Percentiles rank a stretch among this genome's conserved stretches.
Conservation (phyloP, 1,140 invertebrate species). For the Monomorium pharaonis region DNA sequence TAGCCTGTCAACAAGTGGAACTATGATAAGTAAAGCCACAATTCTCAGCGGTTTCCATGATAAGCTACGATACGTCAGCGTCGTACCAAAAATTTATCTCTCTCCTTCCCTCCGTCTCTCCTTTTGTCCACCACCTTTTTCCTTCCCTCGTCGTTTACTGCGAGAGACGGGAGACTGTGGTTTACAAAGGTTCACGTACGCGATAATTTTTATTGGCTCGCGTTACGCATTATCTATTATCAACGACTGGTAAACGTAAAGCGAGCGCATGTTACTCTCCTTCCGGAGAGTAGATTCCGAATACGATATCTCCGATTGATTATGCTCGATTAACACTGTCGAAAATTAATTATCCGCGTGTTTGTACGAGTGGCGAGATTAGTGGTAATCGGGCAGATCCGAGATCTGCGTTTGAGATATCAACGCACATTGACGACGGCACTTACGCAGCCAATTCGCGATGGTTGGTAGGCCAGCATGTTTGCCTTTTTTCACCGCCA, state of each 20-base stretch:
- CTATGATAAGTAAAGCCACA: neutral
- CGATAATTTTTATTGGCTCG: slow-evolving; percentile 58
- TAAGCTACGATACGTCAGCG: neutral
- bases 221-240: slow-evolving; percentile 41
- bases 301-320: slow-evolving; percentile 60
- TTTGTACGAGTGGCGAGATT: slow-evolving; percentile 58
- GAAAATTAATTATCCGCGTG: slow-evolving; percentile 51
- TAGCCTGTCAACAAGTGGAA: neutral
- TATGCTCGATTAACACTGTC: slow-evolving; percentile 59
- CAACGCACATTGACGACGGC: neutral
- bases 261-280: slow-evolving; percentile 58
- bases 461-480: neutral
- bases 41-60: neutral
- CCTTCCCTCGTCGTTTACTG: neutral
- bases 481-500: neutral
- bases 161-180: neutral
- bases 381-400: slow-evolving; percentile 57
- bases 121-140: neutral
- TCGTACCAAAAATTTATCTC: neutral
- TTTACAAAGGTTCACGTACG: slow-evolving; percentile 55
- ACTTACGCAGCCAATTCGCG: neutral
- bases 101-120: neutral
- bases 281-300: slow-evolving; percentile 60
- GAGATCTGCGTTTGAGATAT: slow-evolving; percentile 35
- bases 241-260: slow-evolving; percentile 22